Evolutionary conservation across 2,888 invertebrate genomes (phyloP), one percentile per base, ranked within the genome.

Genomic region (Tiliacea citrago): DNA sequence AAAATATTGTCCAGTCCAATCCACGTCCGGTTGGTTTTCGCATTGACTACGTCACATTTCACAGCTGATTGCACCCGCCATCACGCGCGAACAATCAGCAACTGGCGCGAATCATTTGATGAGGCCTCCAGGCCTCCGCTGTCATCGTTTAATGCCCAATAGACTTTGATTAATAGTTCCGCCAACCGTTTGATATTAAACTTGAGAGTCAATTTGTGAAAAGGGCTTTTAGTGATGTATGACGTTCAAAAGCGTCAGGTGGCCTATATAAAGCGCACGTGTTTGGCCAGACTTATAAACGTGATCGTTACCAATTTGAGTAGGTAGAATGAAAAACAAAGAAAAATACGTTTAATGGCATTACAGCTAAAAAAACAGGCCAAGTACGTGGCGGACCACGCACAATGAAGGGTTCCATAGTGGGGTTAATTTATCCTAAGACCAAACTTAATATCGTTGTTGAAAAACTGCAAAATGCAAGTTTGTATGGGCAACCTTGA

Each of bases 61-160:
- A 65, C 68, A 75, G 61, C 39, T 78, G 84, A 83, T 66, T 74
- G 75, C 73, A 29, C 58, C 71, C 47, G 66, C 73, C 80, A 77
- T 69, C 75, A 68, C 47, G 42, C 42, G 55, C 42, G 29, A 53
- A 61, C 81, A 65, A 78, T 83, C 83, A 76, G 29, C 6, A n/a
- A 65, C 58, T 42, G 51, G 58, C 63, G 61, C n/a, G 53, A 69
- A 73, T 81, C 60, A 67, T 67, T 77, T 67, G 68, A 61, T 39
- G 29, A 18, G 16, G 35, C 53, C 49, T 16, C n/a, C 61, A 16
- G 24, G 29, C 53, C 12, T 18, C 12, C 6, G 24, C 9, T 75
- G 29, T 68, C 73, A 53, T 49, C 69, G 62, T 24, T 68, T 47
- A 47, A 49, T 35, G 8, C 8, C 6, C 21, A 29, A 42, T 55